Base-by-base conservation (phyloP, 2,888 invertebrate genomes). In the Drosophila paranaensis region DNA sequence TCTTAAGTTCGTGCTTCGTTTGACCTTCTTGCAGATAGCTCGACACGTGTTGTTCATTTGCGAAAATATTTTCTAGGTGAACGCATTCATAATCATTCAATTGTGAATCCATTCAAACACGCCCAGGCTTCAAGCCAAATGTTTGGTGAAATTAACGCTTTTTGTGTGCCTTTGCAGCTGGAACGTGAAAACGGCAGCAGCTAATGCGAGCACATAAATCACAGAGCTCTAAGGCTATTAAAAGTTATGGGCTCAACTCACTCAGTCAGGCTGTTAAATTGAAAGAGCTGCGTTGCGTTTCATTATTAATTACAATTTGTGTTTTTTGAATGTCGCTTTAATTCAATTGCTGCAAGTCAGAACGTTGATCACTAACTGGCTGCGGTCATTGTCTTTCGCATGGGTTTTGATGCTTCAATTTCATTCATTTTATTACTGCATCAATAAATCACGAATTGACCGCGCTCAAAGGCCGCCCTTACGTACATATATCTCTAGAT, bases 401-500 rank as follows among this genome's bases (percentile, higher is more conserved):
- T 6, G 20, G 13, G 20, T 20, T 50, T 46, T 37, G 45, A 14
- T 25, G 45, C 20, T 30, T 68, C 70, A 54, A 74, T 54, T 69
- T 64, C 39, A 46, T 55, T 70, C 62, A 57, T 67, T 75, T 58
- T 64, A 73, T 84, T 69, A 72, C 64, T 82, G 79, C 82, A 77
- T 67, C 71, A 69, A 83, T 86, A 86, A 83, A 86, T 83, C 86
- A 83, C 77, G 70, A 73, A 86, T 86, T 83, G 86, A 71, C 71
- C 78, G 69, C 57, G 51, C 55, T 46, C 58, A 54, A 61, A 55
- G 60, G 66, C 53, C 60, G 30, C 25, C n/a, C 53, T 55, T 39
- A 39, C 25, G 39, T 3, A 50, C 25, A 53, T 3, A 50, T 50
- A 50, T 33, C 48, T 48, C 6, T 8, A 33, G 13, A 40, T 30